These are phyloP conservation scores for Galbula dea DNA, from an alignment of 2,113 vertebrate genomes.

Conservation along the genomic window DNA sequence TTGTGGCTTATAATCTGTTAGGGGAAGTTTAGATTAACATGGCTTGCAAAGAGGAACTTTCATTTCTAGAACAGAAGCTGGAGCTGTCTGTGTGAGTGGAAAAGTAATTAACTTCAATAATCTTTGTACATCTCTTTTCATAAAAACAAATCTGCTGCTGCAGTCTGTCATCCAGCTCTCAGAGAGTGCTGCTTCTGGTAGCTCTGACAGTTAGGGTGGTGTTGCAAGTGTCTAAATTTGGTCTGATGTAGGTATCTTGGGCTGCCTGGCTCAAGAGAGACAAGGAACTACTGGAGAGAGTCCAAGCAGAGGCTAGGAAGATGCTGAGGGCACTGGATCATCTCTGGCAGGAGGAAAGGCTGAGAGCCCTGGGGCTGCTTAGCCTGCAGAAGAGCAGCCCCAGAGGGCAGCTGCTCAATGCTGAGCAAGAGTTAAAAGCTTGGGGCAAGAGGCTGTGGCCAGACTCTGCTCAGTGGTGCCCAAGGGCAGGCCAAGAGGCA, in stretches of 20 bases:
- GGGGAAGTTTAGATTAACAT: background rate
- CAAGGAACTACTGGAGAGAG: no score
- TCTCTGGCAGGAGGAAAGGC: no score
- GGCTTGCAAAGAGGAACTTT: background rate
- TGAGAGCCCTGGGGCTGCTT: no score
- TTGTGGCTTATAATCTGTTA: background rate
- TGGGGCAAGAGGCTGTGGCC: no score
- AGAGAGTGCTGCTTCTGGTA: background rate
- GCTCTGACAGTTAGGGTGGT: rapidly evolving
- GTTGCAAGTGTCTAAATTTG: background rate
- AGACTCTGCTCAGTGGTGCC: no score
- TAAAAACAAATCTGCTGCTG: background rate
- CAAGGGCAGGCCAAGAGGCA: no score
- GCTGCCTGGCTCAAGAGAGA: no score
- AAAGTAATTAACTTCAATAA: slow-evolving; percentile 34
- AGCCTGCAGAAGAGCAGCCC: no score
- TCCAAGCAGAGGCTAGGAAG: no score
- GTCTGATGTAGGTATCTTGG: background rate
- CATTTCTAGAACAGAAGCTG: background rate
- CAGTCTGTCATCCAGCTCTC: background rate
- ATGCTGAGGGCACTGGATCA: no score
- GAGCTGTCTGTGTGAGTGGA: background rate
- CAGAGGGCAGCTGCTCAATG: no score
- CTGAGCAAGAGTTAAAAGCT: no score
- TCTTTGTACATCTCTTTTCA: background rate